Evolutionary conservation across 2,113 vertebrate genomes (phyloP).

Genomic region (Macquaria australasica): DNA sequence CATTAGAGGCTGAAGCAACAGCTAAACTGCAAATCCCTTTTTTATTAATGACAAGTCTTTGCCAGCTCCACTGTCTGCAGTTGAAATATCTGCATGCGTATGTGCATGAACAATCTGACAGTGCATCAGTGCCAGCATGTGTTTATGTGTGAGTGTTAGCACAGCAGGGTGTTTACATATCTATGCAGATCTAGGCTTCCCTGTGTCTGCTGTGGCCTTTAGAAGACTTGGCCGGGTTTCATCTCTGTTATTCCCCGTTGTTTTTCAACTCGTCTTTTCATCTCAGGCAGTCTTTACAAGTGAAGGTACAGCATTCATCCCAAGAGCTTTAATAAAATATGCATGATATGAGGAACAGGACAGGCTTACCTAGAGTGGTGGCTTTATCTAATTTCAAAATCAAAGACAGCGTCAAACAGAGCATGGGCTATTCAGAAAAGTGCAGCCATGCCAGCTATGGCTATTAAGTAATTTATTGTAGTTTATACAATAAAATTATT

Average conservation of each 20-base stretch:
- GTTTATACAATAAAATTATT: neutral
- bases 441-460: neutral
- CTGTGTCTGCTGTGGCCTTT: conserved; percentile 19
- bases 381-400: conserved; percentile 37
- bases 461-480: neutral
- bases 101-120: conserved; percentile 14
- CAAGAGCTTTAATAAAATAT: conserved; percentile 22
- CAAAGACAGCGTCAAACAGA: conserved; percentile 33
- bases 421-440: conserved; percentile 1
- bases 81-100: neutral
- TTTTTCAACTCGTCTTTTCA: conserved; percentile 12
- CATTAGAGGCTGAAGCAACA: conserved; percentile 4
- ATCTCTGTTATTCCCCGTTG: conserved; percentile 31
- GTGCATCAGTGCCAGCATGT: neutral
- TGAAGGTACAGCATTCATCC: conserved; percentile 23
- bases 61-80: neutral
- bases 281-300: conserved; percentile 28
- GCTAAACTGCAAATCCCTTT: conserved; percentile 15
- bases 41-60: conserved; percentile 8
- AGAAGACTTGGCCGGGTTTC: conserved; percentile 20
- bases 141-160: conserved; percentile 27
- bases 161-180: conserved; percentile 20
- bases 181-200: conserved; percentile 30
- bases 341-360: conserved; percentile 4
- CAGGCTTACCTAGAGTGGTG: conserved; percentile 11